Base-by-base conservation (phyloP, 1,140 invertebrate genomes). In the Tetramorium alpestre region DNA sequence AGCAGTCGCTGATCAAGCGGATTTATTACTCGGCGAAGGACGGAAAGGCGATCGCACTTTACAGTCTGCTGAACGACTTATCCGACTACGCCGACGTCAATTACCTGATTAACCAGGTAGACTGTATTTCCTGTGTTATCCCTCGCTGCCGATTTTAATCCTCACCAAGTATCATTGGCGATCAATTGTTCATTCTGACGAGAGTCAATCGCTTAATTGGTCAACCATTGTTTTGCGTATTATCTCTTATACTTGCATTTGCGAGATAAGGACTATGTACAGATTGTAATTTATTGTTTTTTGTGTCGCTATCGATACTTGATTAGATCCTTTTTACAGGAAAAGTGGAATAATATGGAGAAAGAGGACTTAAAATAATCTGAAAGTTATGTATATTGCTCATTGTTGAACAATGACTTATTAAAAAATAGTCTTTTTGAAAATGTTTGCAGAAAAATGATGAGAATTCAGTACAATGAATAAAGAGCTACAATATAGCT, bases 21-120 rank as follows among this genome's bases (percentile, higher is more conserved):
- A 96, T 98, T 88, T 98, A 97, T 96, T 97, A 97, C 93, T 97
- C 97, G 78, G 97, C 98, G 1, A 96, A 97, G 92, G 97, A 98
- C 95, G 98, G 97, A 81, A 97, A 98, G 96, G 96, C 97, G 64
- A 97, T 98, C 85, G 97, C 97, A 33, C 95, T 98, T 65, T 98
- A 97, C 93, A 96, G 97, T 22, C 96, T 98, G 91, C 94, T 98
- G n/a, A 96, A 96, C 87, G 97, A 97, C 90, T 96, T 96, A 93
- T 95, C 95, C 54, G 94, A 95, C 22, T 22, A 22, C 25, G 94
- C 96, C 47, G 96, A 97, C 89, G 96, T 97, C 62, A 95, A 97
- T 87, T 94, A 96, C 73, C 93, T 98, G 73, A 94, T 98, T 28
- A 97, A 97, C 92, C 96, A 96, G 94, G 96, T 97, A 93, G 96